phyloP scores from a whole-genome alignment of 2,113 vertebrate genomes.

The Dolichotis patagonum region DNA sequence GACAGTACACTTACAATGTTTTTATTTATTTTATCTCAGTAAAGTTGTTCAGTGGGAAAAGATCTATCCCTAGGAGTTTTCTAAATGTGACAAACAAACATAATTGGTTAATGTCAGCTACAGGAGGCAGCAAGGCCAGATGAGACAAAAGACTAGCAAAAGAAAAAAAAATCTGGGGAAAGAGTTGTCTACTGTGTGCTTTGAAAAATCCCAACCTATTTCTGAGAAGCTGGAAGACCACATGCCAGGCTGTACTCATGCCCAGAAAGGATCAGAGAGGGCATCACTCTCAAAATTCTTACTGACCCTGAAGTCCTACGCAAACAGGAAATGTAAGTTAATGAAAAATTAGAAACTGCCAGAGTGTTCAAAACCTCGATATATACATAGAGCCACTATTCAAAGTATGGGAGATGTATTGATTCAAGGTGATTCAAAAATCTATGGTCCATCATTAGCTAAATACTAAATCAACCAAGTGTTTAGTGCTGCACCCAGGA shows the following conservation, averaged over 20 bases:
- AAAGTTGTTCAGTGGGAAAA: not conserved
- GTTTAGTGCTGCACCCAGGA: not conserved
- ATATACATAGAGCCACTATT: not conserved
- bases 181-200: not conserved
- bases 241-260: not conserved
- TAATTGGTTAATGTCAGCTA: not conserved
- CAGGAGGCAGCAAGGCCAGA: not conserved
- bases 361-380: not conserved
- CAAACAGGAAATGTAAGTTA: not conserved
- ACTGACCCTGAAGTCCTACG: not conserved
- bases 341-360: not conserved
- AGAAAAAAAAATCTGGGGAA: not conserved
- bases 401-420: not conserved
- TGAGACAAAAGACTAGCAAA: not conserved
- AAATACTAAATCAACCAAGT: not conserved
- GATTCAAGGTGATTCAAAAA: not conserved
- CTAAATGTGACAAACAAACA: not conserved
- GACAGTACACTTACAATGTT: not conserved
- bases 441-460: not conserved
- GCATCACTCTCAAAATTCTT: not conserved
- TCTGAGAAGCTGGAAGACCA: not conserved
- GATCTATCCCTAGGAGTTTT: not conserved
- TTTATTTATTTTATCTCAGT: not conserved
- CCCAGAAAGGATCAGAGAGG: not conserved
- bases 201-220: not conserved